phyloP scores from a whole-genome alignment of 1,140 invertebrate genomes.

The Sitophilus oryzae region DNA sequence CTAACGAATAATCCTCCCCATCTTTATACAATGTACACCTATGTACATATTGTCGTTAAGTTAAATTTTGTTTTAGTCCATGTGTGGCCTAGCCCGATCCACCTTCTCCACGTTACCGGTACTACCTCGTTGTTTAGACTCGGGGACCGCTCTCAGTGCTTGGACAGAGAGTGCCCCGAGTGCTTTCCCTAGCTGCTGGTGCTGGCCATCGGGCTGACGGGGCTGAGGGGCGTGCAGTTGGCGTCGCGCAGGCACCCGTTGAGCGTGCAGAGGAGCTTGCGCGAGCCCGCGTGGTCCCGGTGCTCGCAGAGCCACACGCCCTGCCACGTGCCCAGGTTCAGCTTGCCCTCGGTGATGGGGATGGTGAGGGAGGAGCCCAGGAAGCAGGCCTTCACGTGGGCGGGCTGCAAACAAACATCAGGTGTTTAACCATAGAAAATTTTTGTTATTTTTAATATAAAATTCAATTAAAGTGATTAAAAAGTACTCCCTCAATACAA shows the following conservation, averaged over 20 bases:
- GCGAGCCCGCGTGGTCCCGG: slow-evolving; percentile 87
- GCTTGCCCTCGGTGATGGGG: slow-evolving; percentile 90
- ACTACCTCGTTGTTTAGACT: slow-evolving; percentile 25
- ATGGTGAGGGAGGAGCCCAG: slow-evolving; percentile 91
- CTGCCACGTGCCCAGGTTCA: slow-evolving; percentile 95
- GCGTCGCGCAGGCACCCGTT: slow-evolving; percentile 82
- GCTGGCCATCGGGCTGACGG: slow-evolving; percentile 75
- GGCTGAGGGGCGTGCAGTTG: slow-evolving; percentile 74
- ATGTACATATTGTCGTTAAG: slow-evolving; percentile 47
- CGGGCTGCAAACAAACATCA: too few species aligned
- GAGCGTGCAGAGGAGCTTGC: slow-evolving; percentile 85
- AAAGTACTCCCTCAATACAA: too few species aligned
- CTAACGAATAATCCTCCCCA: too few species aligned
- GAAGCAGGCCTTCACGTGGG: slow-evolving; percentile 95
- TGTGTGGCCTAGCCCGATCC: too few species aligned
- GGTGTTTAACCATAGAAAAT: too few species aligned
- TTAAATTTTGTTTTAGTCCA: slow-evolving; percentile 44
- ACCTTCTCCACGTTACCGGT: not conserved
- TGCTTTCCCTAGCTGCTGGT: slow-evolving; percentile 79
- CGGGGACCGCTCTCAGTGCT: slow-evolving; percentile 40
- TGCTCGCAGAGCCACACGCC: slow-evolving; percentile 98
- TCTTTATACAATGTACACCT: slow-evolving; percentile 42
- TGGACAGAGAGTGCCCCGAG: slow-evolving; percentile 45
- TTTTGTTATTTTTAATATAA: too few species aligned
- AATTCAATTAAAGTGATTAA: too few species aligned